These are phyloP conservation scores for Cancer borealis DNA, from an alignment of 2,888 invertebrate species.

Conservation along the genomic window DNA sequence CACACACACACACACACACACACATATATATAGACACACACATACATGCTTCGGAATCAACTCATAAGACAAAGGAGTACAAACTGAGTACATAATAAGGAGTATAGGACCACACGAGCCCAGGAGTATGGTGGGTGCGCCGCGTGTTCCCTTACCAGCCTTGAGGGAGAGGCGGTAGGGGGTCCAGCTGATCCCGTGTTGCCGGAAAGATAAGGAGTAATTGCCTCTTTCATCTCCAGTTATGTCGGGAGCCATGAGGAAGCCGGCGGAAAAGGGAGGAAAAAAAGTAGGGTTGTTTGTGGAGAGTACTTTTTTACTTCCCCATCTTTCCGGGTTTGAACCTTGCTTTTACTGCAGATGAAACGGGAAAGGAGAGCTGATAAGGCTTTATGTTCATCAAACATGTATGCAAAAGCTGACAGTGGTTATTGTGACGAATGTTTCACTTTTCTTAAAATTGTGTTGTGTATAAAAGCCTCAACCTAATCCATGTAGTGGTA, in stretches of 20 bases:
- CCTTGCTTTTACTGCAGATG: too few relatives aligned
- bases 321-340: background rate
- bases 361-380: too few relatives aligned
- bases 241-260: conserved; percentile 32
- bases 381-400: too few relatives aligned
- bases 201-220: conserved; percentile 32
- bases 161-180: background rate
- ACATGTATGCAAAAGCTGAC: too few relatives aligned
- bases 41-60: background rate
- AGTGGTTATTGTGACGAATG: too few relatives aligned
- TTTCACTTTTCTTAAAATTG: too few relatives aligned
- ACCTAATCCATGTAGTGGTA: too few relatives aligned
- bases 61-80: background rate
- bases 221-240: conserved; percentile 27
- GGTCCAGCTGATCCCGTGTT: conserved; percentile 14
- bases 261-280: background rate
- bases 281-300: conserved; percentile 7
- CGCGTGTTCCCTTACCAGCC: background rate
- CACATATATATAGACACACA: background rate
- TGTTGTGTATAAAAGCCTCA: too few relatives aligned
- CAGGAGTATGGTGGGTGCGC: background rate
- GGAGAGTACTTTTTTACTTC: background rate
- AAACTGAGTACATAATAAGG: background rate
- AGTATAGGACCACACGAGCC: background rate
- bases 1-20: background rate